These are phyloP conservation scores for Temnothorax curvispinosus DNA, from an alignment of 1,140 invertebrate genomes.

Conservation along the genomic window DNA sequence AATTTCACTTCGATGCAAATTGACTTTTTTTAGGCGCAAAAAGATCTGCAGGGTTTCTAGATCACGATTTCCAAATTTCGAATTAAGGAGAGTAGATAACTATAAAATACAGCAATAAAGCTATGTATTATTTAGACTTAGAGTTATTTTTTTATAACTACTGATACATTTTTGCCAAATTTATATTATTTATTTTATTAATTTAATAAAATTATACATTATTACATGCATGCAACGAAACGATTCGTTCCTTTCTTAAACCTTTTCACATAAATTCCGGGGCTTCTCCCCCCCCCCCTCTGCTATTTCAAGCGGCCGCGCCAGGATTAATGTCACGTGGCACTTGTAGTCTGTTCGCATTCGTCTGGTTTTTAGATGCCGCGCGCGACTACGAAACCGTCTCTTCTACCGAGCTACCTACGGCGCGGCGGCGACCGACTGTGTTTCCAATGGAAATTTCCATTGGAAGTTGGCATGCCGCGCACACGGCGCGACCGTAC, in stretches of 20 bases:
- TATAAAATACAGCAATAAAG: background rate
- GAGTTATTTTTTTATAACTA: background rate
- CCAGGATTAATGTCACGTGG: background rate
- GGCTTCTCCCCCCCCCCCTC: background rate
- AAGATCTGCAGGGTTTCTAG: background rate
- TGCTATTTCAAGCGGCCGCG: background rate
- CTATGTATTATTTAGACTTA: too few relatives aligned
- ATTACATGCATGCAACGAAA: background rate
- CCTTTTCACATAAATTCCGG: background rate
- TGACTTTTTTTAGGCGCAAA: background rate
- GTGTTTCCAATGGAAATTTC: constrained; percentile 81
- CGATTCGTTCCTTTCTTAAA: background rate
- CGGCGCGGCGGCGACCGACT: constrained; percentile 70
- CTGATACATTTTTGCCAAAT: background rate
- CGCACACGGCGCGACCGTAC: constrained; percentile 75
- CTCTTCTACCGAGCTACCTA: constrained; percentile 46
- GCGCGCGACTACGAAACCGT: constrained; percentile 67
- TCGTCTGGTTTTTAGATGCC: constrained; percentile 77
- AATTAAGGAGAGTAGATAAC: background rate
- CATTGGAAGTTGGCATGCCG: constrained; percentile 81
- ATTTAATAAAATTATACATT: background rate
- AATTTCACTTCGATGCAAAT: background rate
- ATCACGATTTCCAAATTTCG: background rate
- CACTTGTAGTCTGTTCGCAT: constrained; percentile 41
- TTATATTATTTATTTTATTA: background rate